phyloP scores from a whole-genome alignment of 1,140 invertebrate genomes.

The Drosophila subobscura region DNA sequence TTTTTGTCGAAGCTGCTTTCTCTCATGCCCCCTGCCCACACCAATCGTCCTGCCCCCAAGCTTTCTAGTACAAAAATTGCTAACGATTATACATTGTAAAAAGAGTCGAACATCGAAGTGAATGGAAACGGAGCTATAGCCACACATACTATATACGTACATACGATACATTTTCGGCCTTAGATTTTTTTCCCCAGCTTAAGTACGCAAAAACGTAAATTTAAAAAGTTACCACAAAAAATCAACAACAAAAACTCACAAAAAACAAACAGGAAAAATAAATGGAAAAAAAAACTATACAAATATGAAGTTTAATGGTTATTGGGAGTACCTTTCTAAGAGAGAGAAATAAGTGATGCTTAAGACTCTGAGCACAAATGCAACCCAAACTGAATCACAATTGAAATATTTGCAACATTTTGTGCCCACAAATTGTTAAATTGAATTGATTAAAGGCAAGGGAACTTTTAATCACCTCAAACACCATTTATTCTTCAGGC shows the following conservation, averaged over 20 bases:
- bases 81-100: slow-evolving; percentile 55
- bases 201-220: slow-evolving; percentile 58
- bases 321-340: background rate
- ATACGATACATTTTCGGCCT: slow-evolving; percentile 77
- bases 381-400: too few relatives aligned
- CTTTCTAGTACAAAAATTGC: slow-evolving; percentile 75
- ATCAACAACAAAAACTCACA: slow-evolving; percentile 52
- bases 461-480: too few relatives aligned
- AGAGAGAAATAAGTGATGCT: too few relatives aligned
- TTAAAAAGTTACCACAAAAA: slow-evolving; percentile 51
- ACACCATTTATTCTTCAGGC: too few relatives aligned
- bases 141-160: slow-evolving; percentile 66
- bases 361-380: too few relatives aligned
- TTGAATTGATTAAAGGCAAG: too few relatives aligned
- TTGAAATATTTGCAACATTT: too few relatives aligned
- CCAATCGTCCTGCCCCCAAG: slow-evolving; percentile 30
- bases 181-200: slow-evolving; percentile 70
- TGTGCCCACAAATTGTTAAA: too few relatives aligned
- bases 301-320: slow-evolving; percentile 23
- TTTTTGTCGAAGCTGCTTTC: slow-evolving; percentile 71
- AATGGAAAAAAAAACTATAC: slow-evolving; percentile 60
- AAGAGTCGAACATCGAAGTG: slow-evolving; percentile 46
- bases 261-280: slow-evolving; percentile 53
- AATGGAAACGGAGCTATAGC: slow-evolving; percentile 23
- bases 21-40: slow-evolving; percentile 19